These are phyloP conservation scores for Dermolepida albohirtum DNA, from an alignment of 2,888 invertebrate genomes.

Conservation along the genomic window DNA sequence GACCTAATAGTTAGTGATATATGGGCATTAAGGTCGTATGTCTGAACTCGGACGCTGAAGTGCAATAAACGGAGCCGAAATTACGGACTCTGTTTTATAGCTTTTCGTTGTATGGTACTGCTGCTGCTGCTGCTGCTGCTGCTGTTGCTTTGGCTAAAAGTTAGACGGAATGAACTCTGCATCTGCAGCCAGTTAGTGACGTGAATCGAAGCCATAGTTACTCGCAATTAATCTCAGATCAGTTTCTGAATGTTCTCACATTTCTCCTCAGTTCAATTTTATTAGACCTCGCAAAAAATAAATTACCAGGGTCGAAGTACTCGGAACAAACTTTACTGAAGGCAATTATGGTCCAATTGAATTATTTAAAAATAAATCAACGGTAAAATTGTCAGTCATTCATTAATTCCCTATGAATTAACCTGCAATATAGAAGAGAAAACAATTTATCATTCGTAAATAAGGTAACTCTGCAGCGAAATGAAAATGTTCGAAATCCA, in stretches of 20 bases:
- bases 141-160: slow-evolving; percentile 9
- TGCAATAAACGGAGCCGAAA: slow-evolving; percentile 49
- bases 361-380: too few relatives aligned
- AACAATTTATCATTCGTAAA: too few relatives aligned
- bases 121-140: background rate
- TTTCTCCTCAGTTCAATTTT: slow-evolving; percentile 24
- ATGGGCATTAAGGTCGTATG: slow-evolving; percentile 45
- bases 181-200: slow-evolving; percentile 28
- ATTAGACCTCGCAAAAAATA: slow-evolving; percentile 24
- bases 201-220: slow-evolving; percentile 22
- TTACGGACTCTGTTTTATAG: slow-evolving; percentile 43
- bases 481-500: too few relatives aligned
- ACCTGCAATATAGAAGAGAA: too few relatives aligned
- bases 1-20: slow-evolving; percentile 52
- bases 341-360: background rate
- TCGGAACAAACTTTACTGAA: slow-evolving; percentile 1
- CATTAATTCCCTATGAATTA: too few relatives aligned
- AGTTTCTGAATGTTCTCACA: slow-evolving; percentile 35
- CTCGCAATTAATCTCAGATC: slow-evolving; percentile 39
- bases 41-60: slow-evolving; percentile 47
- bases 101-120: slow-evolving; percentile 1
- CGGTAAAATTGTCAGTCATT: too few relatives aligned
- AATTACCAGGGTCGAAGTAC: slow-evolving; percentile 9
- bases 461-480: too few relatives aligned
- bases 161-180: slow-evolving; percentile 22